Base-by-base conservation (phyloP, 53 echinoderm and acorn worm genomes). In the Astropecten irregularis region DNA sequence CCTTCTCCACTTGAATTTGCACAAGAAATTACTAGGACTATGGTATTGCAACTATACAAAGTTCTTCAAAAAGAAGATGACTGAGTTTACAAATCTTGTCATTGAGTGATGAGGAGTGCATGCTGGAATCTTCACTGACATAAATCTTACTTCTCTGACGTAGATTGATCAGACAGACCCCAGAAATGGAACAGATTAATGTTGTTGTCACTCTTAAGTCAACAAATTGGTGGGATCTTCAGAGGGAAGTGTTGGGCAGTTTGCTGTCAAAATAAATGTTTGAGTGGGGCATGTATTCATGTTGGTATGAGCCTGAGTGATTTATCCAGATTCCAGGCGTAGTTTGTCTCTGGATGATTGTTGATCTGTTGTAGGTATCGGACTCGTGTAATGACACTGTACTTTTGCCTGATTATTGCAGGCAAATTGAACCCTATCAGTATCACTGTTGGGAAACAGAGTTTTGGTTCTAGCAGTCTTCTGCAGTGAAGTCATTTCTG, bases 191-290 rank as follows among this genome's bases (percentile, higher is more conserved):
- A 38, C 76, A 58, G 76, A 76, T 76, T 26, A 76, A 76, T 76
- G 76, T 73, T 71, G 72, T 55, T 76, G 76, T 76, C 57, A 56
- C 40, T 58, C 18, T 40, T 54, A 40, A 76, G 58, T 76, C 76
- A 76, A 57, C 76, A 76, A 76, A 54, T 18, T n/a, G 26, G 7
- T 23, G 42, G 27, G 22, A 40, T 38, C 40, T 40, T 9, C 3
- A 35, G 9, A 10, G 10, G 27, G 16, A 34, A 32, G 48, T 71
- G 71, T 51, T 71, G 34, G 21, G 71, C 71, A 58, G 76, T 36
- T 28, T 76, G 58, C 76, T 76, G 76, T 76, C 76, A 56, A 76
- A 76, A 76, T 76, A 76, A 76, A 76, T 76, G 76, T 76, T 40
- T 23, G 13, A 36, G 20, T 58, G 23, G 56, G 59, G 56, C 14